Evolutionary conservation across 2,888 invertebrate genomes (phyloP), one percentile per base, ranked within the genome.

Genomic region (Frankliniella fusca): DNA sequence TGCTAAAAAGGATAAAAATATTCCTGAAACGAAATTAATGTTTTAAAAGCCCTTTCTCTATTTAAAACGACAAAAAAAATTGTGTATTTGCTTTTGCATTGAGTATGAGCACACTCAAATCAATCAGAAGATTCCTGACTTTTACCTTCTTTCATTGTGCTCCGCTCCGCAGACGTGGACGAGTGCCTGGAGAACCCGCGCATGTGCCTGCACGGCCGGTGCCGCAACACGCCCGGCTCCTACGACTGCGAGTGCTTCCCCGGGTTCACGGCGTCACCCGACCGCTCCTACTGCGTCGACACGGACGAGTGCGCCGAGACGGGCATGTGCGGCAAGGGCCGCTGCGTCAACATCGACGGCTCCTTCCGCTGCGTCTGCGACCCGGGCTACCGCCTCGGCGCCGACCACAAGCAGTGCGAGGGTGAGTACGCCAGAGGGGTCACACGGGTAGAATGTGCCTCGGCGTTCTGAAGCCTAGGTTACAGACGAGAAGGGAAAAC

Each of bases 141-240:
- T 38, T 38, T 5, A 38, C 38, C 38, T 38, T 38, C 38, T 38
- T 5, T 2, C 38, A 3, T 38, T 38, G 38, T 38, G 5, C 38
- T 38, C 38, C 5, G 38, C 38, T 15, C 27, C 11, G 0, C 84
- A 92, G 92, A 92, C 87, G 90, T 92, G 84, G 92, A 92, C 86
- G 93, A 93, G 87, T 92, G 92, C 86, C 87, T 91, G 54, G 94
- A 94, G 87, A 93, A 92, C 90, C 93, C 92, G 20, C 90, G 93
- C 85, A 93, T 94, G 83, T 95, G 94, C 86, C 90, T 95, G 83
- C 93, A 93, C 86, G 96, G 95, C 9, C 90, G 92, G 83, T 96
- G 96, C 87, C 92, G 93, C 86, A 95, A 96, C 87, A 92, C 93
- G 8, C 92, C 93, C 11, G 95, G 95, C 1, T 94, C 94, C 0